Conservation (phyloP, 2,113 vertebrate genomes). For the Toxotes jaculatrix region DNA sequence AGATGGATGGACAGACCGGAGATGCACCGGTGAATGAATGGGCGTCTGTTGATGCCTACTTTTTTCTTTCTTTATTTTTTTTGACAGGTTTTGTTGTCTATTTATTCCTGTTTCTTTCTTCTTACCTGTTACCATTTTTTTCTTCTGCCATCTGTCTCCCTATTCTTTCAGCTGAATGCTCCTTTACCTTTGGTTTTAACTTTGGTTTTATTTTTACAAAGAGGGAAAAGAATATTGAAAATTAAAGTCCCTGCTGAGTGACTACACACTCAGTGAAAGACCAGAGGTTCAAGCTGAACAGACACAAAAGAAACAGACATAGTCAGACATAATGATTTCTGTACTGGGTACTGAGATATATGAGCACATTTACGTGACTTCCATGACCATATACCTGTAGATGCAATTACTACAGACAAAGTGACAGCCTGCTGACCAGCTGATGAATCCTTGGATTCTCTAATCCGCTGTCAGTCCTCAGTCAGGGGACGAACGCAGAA, state of each 20-base stretch:
- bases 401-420: constrained; percentile 6
- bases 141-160: neutral
- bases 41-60: neutral
- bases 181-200: neutral
- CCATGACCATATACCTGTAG: neutral
- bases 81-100: neutral
- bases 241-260: too few species aligned
- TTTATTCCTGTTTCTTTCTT: neutral
- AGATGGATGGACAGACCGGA: constrained; percentile 35
- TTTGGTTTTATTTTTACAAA: neutral
- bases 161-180: neutral
- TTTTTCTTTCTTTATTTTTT: neutral
- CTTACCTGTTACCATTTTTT: neutral
- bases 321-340: neutral
- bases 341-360: neutral
- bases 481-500: neutral
- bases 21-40: constrained; percentile 32
- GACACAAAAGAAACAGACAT: neutral
- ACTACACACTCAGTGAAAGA: neutral
- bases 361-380: neutral
- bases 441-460: constrained; percentile 14
- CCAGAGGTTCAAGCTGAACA: constrained; percentile 8
- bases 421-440: constrained; percentile 43
- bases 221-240: too few species aligned
- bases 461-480: constrained; percentile 34